Conservation (phyloP, 2,113 vertebrate species). For the Oreochromis niloticus region DNA sequence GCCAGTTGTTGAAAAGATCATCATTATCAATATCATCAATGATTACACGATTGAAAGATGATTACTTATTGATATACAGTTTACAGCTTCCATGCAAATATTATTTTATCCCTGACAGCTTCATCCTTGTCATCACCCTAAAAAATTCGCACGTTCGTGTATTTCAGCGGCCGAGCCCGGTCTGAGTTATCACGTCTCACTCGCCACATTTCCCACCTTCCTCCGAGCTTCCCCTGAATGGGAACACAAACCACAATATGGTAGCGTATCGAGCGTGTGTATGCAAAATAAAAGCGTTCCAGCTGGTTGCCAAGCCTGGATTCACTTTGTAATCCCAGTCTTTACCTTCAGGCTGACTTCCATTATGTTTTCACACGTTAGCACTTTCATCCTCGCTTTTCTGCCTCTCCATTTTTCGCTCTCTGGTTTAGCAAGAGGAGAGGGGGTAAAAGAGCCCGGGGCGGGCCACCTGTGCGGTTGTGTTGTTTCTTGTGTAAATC, state of each 20-base stretch:
- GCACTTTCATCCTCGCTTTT: constrained; percentile 8
- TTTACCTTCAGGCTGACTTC: constrained; percentile 38
- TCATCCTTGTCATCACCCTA: neutral
- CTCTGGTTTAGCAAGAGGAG: constrained; percentile 12
- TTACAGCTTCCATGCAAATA: neutral
- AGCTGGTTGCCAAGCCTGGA: constrained; percentile 44
- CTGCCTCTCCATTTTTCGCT: neutral
- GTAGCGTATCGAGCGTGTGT: neutral
- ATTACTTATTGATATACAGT: neutral
- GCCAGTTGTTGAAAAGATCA: neutral
- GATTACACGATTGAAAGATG: neutral
- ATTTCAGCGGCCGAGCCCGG: neutral
- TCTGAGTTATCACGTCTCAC: neutral
- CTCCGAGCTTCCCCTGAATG: neutral
- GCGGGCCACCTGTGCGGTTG: constrained; percentile 44
- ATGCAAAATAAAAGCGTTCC: constrained; percentile 34
- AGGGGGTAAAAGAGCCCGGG: constrained; percentile 1
- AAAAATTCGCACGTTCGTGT: neutral
- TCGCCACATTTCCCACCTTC: constrained; percentile 8
- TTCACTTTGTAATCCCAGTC: constrained; percentile 44
- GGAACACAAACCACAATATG: constrained; percentile 32
- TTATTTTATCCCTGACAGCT: neutral
- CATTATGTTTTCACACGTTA: constrained; percentile 57
- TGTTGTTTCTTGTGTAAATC: constrained; percentile 31
- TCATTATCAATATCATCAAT: neutral